Evolutionary conservation across 2,113 vertebrate species (phyloP).

Genomic region (Brachypteracias leptosomus): DNA sequence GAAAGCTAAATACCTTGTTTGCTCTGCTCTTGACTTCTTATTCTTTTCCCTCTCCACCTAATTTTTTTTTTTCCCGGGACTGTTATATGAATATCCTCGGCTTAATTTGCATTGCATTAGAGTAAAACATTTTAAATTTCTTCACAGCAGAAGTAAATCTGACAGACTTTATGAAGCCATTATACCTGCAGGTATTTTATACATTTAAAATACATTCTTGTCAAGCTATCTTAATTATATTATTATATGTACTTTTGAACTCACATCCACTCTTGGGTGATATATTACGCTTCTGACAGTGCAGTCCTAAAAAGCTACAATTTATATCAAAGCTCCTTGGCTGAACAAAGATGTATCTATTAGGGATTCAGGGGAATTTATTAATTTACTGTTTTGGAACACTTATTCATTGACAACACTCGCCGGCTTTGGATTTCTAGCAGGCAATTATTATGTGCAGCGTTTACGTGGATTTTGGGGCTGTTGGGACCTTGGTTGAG

Average conservation of each 20-base stretch:
- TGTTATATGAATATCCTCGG: constrained; percentile 69
- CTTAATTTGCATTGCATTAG: constrained; percentile 85
- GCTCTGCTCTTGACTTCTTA: constrained; percentile 69
- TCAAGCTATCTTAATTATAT: constrained; percentile 83
- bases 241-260: constrained; percentile 86
- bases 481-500: background rate
- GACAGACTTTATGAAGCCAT: constrained; percentile 86
- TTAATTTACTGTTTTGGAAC: constrained; percentile 65
- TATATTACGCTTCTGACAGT: constrained; percentile 75
- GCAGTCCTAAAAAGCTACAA: constrained; percentile 75
- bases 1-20: constrained; percentile 67
- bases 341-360: constrained; percentile 75
- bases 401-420: constrained; percentile 15
- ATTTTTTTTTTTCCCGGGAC: background rate
- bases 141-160: constrained; percentile 85
- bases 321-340: constrained; percentile 73
- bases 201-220: constrained; percentile 83
- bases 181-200: constrained; percentile 84
- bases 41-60: constrained; percentile 29
- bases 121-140: constrained; percentile 84
- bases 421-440: constrained; percentile 18
- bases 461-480: background rate
- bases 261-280: constrained; percentile 69
- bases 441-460: background rate
- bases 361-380: constrained; percentile 67